These are phyloP conservation scores for Lingula anatina DNA, from an alignment of 2,888 invertebrate species.

Conservation along the genomic window DNA sequence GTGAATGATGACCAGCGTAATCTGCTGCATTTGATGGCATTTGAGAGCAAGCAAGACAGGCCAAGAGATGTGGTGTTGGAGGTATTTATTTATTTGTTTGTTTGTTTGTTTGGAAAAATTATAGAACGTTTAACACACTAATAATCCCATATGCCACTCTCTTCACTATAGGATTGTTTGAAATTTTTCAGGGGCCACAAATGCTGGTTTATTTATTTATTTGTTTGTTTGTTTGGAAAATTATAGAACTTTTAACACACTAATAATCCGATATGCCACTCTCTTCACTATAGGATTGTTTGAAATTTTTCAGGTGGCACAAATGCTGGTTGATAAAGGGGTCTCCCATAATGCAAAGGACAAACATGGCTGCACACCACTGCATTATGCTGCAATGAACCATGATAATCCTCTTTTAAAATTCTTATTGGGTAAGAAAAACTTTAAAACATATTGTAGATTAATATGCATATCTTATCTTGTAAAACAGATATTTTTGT, in stretches of 20 bases:
- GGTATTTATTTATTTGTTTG: constrained; percentile 14
- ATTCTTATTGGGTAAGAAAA: constrained; percentile 1
- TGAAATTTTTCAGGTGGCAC: constrained; percentile 45
- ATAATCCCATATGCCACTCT: no score
- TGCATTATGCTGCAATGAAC: constrained; percentile 51
- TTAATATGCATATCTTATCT: no score
- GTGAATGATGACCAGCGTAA: constrained; percentile 43
- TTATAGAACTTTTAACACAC: neutral
- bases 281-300: no score
- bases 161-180: no score
- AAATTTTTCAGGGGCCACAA: no score
- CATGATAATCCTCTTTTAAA: constrained; percentile 23
- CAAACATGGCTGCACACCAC: constrained; percentile 47
- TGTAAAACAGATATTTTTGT: no score
- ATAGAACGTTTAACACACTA: neutral
- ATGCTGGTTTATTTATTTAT: neutral
- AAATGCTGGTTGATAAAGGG: constrained; percentile 44
- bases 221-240: neutral
- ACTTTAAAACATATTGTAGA: no score
- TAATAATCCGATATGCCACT: no score
- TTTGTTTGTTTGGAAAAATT: neutral
- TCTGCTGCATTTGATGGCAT: constrained; percentile 50
- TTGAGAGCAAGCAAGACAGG: constrained; percentile 24
- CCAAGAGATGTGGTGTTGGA: constrained; percentile 27
- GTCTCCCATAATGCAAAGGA: constrained; percentile 44